Evolutionary conservation across 2,888 invertebrate species (phyloP).

Genomic region (Dione juno): DNA sequence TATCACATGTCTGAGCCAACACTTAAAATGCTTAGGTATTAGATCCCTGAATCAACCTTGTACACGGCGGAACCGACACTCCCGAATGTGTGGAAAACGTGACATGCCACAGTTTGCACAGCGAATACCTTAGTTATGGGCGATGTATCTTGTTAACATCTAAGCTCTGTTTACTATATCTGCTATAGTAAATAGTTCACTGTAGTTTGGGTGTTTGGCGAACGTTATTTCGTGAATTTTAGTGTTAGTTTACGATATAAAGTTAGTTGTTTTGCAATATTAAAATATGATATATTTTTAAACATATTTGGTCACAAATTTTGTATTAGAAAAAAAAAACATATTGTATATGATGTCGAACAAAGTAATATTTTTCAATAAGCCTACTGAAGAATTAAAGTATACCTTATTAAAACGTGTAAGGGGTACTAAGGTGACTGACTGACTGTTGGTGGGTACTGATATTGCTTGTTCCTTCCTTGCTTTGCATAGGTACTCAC

Average conservation of each 20-base stretch:
- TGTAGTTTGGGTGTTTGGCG: background rate
- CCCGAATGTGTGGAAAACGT: constrained; percentile 22
- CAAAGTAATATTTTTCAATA: too few relatives aligned
- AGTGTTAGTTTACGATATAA: background rate
- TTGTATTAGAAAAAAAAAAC: too few relatives aligned
- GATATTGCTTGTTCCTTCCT: too few relatives aligned
- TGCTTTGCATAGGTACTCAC: too few relatives aligned
- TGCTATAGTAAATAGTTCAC: background rate
- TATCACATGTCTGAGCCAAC: background rate
- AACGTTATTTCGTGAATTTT: background rate
- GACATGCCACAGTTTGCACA: constrained; percentile 18
- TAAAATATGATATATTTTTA: background rate
- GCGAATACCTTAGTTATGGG: constrained; percentile 23
- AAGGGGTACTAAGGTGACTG: too few relatives aligned
- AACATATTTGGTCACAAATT: too few relatives aligned
- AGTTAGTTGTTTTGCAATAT: background rate
- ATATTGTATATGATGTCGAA: too few relatives aligned
- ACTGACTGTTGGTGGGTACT: too few relatives aligned
- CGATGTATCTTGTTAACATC: constrained; percentile 9
- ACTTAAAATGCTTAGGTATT: constrained; percentile 13
- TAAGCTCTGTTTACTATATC: constrained; percentile 15
- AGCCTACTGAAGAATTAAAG: too few relatives aligned
- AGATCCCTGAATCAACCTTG: background rate
- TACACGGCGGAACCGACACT: constrained; percentile 5
- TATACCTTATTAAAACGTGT: too few relatives aligned